Base-by-base conservation (phyloP, 1,140 invertebrate species). In the Orius laevigatus region DNA sequence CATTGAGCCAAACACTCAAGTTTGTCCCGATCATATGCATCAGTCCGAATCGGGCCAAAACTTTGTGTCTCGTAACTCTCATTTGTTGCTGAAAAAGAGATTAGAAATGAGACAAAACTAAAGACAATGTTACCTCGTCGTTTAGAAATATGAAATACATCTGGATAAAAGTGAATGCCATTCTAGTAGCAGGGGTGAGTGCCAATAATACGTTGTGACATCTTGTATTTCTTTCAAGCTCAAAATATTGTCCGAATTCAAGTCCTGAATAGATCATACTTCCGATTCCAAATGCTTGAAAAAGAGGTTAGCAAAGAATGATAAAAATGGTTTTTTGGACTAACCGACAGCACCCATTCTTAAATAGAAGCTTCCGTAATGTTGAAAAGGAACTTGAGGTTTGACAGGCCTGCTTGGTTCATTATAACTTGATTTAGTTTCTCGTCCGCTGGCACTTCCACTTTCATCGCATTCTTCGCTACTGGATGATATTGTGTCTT, bases 21-120 rank as follows among this genome's bases (percentile, higher is more conserved):
- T 94, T 94, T 1, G 89, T 93, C 12, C 85, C 89, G 48, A 93
- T 90, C 85, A 94, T 90, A 63, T 94, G 90, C 87, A 93, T 93
- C 20, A 94, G 64, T 1, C 89, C 88, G 57, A 94, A 91, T 49
- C 87, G 72, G 0, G 86, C 85, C 12, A 88, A 73, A 35, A 88
- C 75, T 62, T 84, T 82, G 62, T 89, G 84, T 49, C 82, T 81
- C 61, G 85, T 85, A 2, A 90, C 83, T 66, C 84, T 81, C 74
- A 90, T 88, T 83, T 91, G 81, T 70, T 76, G 62, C 56, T 59
- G 49, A 66, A 73, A 48, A 50, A 49, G 58, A 58, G 15, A 16
- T 38, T 34, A 8, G 8, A 34, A 8, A 6, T 32, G 19, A 16
- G 16, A 9, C 14, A 6, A 5, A 20, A 20, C 12, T 25, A 45